phyloP scores from a whole-genome alignment of 2,888 invertebrate genomes.

The Macroteleia sp. region DNA sequence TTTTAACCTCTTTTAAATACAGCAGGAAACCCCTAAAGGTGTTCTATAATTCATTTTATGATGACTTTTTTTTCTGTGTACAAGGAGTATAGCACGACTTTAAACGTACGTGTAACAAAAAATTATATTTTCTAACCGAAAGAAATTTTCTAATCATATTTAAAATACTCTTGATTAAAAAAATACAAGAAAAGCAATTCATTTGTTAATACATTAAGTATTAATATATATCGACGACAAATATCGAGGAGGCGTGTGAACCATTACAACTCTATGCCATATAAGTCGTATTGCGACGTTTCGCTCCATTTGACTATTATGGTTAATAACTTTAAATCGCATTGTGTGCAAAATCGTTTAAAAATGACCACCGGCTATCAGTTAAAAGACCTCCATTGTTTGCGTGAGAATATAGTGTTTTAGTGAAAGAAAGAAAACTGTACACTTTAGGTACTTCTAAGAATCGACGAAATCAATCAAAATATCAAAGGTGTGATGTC shows the following conservation, averaged over 20 bases:
- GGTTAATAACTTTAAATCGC: neutral
- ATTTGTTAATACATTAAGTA: no score
- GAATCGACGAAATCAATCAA: conserved; percentile 68
- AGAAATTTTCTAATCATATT: no score
- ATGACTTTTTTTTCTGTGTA: no score
- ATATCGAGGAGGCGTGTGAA: conserved; percentile 81
- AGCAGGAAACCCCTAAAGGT: no score
- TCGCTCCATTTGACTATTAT: conserved; percentile 30
- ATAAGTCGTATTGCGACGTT: conserved; percentile 69
- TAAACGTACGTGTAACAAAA: no score
- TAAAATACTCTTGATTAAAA: no score
- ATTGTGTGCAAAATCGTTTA: conserved; percentile 9
- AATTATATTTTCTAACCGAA: no score
- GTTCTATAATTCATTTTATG: no score
- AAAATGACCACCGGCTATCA: neutral
- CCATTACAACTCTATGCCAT: conserved; percentile 66
- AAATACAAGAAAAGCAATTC: no score
- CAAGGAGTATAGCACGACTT: no score
- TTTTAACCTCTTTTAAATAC: no score
- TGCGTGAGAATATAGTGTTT: conserved; percentile 32
- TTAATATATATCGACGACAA: conserved; percentile 19
- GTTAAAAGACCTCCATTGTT: conserved; percentile 2
- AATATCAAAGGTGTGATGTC: conserved; percentile 49
- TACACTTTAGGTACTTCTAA: conserved; percentile 19
- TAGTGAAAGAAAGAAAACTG: neutral